Evolutionary conservation across 2,797 vertebrate species (phyloP), one percentile per base, ranked within the genome.

Genomic region (Carapus acus): DNA sequence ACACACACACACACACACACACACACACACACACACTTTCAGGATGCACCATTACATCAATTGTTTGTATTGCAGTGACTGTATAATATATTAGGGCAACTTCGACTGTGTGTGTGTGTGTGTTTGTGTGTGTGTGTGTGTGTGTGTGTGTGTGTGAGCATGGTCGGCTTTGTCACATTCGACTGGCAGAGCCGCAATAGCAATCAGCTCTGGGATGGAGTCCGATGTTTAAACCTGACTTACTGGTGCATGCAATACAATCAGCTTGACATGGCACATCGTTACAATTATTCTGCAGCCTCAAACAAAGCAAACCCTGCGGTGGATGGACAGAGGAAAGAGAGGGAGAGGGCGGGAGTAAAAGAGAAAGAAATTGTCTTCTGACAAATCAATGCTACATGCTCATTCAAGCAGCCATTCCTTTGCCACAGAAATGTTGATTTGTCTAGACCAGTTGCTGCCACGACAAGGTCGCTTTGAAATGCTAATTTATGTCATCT

Each of bases 191-290:
- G 63, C 39, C 43, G 44, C 53, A 61, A 55, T 57, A 44, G 34
- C 43, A 52, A 65, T 70, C 67, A 61, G 61, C 62, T 14, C 40
- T n/a, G n/a, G 16, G 31, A 57, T 43, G 16, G 47, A 58, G 54
- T 73, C 65, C 56, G 64, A 71, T 67, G 63, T 67, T 79, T 70
- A 73, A 79, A 80, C 59, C 64, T 50, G 59, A 66, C 63, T 73
- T 66, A 74, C 36, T 43, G 65, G 62, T 52, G 73, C 67, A 23
- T 74, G 58, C 55, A 64, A 77, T 76, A 69, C 77, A 79, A 84
- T 78, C 74, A 58, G 74, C 69, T 78, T 69, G 73, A 72, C 41
- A 0, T 19, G 0, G 40, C 15, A 8, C 66, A 65, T 73, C 69
- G 66, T 58, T 58, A 49, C 37, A 68, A 65, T 71, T 68, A 72